These are phyloP conservation scores for Epinotia bilunana DNA, from an alignment of 2,888 invertebrate genomes.

Conservation along the genomic window DNA sequence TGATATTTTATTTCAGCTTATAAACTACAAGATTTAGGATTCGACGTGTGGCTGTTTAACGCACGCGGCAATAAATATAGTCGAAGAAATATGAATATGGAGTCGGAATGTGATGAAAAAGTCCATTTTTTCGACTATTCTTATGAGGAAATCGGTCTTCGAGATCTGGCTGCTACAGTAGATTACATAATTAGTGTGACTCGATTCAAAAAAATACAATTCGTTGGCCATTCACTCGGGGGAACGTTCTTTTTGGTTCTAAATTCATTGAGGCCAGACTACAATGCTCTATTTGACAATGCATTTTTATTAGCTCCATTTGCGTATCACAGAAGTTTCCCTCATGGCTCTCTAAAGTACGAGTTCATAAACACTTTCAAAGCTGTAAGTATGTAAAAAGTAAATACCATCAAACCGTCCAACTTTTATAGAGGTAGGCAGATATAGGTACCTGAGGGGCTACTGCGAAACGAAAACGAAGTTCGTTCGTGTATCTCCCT, in stretches of 20 bases:
- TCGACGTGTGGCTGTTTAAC: not conserved
- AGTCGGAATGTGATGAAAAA: not conserved
- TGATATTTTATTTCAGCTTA: not conserved
- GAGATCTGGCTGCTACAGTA: not conserved
- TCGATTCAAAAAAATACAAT: not conserved
- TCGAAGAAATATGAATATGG: not conserved
- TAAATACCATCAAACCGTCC: not conserved
- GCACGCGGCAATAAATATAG: not conserved
- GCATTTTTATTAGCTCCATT: slow-evolving; percentile 70
- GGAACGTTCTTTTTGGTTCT: slow-evolving; percentile 68
- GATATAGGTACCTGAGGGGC: too few species aligned
- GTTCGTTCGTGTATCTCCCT: too few species aligned
- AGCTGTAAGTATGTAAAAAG: not conserved
- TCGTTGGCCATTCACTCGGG: slow-evolving; percentile 75
- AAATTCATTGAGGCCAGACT: slow-evolving; percentile 63
- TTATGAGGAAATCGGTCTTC: not conserved
- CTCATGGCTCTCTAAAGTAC: not conserved
- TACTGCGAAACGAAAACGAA: too few species aligned
- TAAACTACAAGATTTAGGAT: not conserved
- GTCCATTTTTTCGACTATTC: not conserved
- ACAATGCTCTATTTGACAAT: slow-evolving; percentile 65
- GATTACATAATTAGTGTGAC: not conserved
- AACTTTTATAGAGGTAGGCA: too few species aligned
- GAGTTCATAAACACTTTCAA: not conserved
- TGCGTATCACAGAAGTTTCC: slow-evolving; percentile 65